phyloP scores from a whole-genome alignment of 2,888 invertebrate species.

The Punctoribates punctum region DNA sequence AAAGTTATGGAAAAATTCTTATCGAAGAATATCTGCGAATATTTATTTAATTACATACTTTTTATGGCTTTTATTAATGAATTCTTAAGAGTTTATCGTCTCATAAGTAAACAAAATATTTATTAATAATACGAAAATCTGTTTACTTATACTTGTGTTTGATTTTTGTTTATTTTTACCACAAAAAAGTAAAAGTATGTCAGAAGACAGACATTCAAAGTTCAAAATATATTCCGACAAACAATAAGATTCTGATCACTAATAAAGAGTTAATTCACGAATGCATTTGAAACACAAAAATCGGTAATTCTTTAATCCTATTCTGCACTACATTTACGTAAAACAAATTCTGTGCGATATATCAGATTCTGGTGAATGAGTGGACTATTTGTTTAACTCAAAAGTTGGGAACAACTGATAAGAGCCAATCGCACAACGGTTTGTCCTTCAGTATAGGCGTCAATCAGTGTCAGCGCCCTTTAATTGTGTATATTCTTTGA shows the following conservation, averaged over 20 bases:
- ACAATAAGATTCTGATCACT: not conserved
- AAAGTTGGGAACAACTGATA: not conserved
- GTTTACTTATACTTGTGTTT: not conserved
- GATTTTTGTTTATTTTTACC: not conserved
- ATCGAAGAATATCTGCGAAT: not conserved
- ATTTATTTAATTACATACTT: not conserved
- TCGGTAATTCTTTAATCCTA: too few species aligned
- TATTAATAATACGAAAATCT: not conserved
- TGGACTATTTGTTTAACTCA: not conserved
- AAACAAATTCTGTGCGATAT: not conserved
- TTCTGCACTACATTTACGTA: not conserved
- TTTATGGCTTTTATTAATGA: not conserved
- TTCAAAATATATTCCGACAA: not conserved
- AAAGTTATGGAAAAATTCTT: not conserved
- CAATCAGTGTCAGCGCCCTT: conserved; percentile 5
- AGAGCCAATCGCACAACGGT: conserved; percentile 2
- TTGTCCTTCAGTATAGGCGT: conserved; percentile 15
- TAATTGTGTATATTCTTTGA: not conserved
- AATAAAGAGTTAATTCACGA: too few species aligned
- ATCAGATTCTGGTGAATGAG: too few species aligned
- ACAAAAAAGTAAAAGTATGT: conserved; percentile 16
- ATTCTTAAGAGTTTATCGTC: not conserved
- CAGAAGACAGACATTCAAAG: not conserved
- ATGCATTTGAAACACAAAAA: too few species aligned
- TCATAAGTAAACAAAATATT: not conserved